These are phyloP conservation scores for Eulemur rubriventer DNA, from an alignment of 2,797 vertebrate species.

Conservation along the genomic window DNA sequence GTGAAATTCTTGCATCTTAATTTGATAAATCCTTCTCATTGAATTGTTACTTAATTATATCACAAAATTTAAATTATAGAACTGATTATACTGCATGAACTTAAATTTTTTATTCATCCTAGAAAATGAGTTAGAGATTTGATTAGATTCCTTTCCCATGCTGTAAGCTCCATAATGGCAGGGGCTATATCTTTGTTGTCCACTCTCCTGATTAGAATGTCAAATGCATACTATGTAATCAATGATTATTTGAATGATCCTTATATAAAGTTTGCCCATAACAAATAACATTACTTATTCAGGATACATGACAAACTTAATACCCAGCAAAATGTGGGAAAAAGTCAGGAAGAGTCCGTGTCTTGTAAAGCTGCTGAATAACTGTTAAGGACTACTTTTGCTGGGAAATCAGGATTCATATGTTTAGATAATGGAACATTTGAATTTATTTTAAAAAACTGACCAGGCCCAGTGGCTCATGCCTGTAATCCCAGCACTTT, in stretches of 20 bases:
- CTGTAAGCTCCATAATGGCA: background rate
- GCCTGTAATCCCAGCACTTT: background rate
- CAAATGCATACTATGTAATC: background rate
- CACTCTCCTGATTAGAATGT: background rate
- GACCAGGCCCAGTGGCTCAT: background rate
- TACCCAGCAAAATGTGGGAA: background rate
- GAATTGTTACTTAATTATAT: background rate
- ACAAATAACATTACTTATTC: background rate
- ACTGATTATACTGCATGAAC: background rate
- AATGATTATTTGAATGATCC: background rate
- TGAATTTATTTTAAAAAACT: background rate
- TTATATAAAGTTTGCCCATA: background rate
- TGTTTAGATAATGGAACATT: background rate
- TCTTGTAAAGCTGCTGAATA: background rate
- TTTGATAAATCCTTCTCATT: background rate
- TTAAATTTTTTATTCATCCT: background rate
- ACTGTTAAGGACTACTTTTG: background rate
- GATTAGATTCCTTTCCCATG: background rate
- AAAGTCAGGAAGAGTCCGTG: background rate
- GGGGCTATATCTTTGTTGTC: background rate
- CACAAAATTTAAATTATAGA: background rate
- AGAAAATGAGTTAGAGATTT: background rate
- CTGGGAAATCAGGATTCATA: background rate
- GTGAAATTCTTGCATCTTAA: background rate
- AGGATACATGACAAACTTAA: background rate